These are phyloP conservation scores for Sigmodon hispidus DNA, from an alignment of 2,113 vertebrate genomes.

Conservation along the genomic window DNA sequence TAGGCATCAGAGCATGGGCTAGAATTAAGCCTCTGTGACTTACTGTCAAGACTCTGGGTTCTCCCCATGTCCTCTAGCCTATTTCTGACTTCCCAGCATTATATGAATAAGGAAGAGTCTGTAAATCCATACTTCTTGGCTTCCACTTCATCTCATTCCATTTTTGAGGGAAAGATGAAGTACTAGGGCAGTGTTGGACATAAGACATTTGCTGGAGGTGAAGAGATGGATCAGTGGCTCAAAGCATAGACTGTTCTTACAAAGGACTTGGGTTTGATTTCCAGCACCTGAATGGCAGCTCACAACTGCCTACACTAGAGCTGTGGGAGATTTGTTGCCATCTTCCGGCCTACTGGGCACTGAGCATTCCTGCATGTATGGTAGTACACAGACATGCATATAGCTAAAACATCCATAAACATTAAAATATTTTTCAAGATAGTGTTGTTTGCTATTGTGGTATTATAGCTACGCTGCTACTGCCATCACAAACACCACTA, in stretches of 20 bases:
- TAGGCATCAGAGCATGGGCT: not conserved
- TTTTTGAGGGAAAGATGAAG: not conserved
- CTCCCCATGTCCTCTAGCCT: not conserved
- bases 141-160: not conserved
- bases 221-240: not conserved
- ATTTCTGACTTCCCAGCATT: not conserved
- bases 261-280: not conserved
- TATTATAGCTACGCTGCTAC: not conserved
- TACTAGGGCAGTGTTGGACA: not conserved
- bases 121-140: not conserved
- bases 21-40: not conserved
- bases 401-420: too few relatives aligned
- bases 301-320: not conserved
- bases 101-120: not conserved
- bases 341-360: not conserved
- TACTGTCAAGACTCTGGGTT: not conserved
- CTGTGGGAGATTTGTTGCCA: not conserved
- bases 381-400: not conserved
- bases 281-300: not conserved
- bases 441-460: not conserved
- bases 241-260: not conserved
- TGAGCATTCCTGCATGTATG: too few relatives aligned
- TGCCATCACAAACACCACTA: fast-evolving
- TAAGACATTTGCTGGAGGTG: not conserved
- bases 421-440: not conserved